Base-by-base conservation (phyloP, 2,113 vertebrate genomes). In the Mandrillus leucophaeus region DNA sequence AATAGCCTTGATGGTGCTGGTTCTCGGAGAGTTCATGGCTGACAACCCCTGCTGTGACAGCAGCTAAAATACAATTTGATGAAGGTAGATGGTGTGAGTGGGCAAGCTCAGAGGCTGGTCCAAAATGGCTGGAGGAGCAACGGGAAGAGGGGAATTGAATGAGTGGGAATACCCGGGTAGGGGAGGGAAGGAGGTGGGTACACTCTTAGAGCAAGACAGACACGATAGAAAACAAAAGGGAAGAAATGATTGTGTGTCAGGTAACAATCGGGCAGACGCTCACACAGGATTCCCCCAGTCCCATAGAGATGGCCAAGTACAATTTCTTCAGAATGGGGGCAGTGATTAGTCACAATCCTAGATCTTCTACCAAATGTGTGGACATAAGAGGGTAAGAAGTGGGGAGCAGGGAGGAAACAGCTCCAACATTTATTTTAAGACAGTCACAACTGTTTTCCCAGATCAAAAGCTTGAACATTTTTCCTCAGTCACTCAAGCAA, bases 11-110 rank as follows among this genome's bases (percentile, higher is more conserved):
- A 79, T 35, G 85, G 90, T 92, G 78, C 93, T 95, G 87, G 70
- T 92, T 95, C 96, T 93, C 61, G 83, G 75, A 98, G 94, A 6
- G 87, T 72, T 96, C 80, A 84, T 25, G 57, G 95, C 97, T 93
- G 86, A 8, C 30, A 93, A 55, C 90, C 97, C 96, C 83, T 95
- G 95, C 95, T 25, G 48, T 96, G 97, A 97, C 96, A 97, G 93
- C 90, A 92, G 95, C 83, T 91, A 43, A 76, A 55, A 96, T 91
- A 90, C 38, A 57, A 59, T 50, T 52, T 38, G 78, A 66, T 25
- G 43, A 45, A 87, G 0, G 75, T 72, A 85, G 98, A 82, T 38
- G 55, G 85, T 87, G 94, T 50, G 91, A 95, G 96, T 32, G 18
- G 97, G 87, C 84, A 43, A 95, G 92, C 16, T 89, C 81, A 87